A percentile compares a stretch with the other conserved stretches of the same genome.
Conservation (phyloP, 2,113 vertebrate genomes). For the Balaeniceps rex region DNA sequence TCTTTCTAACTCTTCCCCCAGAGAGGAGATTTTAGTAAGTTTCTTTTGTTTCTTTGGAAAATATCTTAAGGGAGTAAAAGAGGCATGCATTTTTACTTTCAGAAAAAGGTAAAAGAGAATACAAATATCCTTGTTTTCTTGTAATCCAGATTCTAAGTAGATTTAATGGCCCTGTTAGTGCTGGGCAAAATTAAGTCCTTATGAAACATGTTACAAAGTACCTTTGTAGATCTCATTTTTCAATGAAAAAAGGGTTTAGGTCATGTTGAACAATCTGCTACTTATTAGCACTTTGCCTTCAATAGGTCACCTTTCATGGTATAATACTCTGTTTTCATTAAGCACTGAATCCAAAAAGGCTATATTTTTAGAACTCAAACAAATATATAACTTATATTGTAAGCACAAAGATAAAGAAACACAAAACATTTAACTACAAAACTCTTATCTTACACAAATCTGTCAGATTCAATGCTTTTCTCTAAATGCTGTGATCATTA, state of each 20-base stretch:
- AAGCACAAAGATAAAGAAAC: background rate
- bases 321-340: conserved; percentile 50
- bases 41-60: conserved; percentile 19
- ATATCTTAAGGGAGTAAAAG: background rate
- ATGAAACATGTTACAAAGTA: conserved; percentile 54
- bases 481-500: background rate
- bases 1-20: background rate
- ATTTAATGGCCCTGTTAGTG: conserved; percentile 63
- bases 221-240: conserved; percentile 59
- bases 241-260: conserved; percentile 44
- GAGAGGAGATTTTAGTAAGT: background rate
- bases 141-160: conserved; percentile 57
- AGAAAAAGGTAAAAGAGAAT: background rate
- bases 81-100: background rate
- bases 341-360: background rate
- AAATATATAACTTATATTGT: conserved; percentile 11
- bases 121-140: conserved; percentile 42
- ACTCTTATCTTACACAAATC: background rate
- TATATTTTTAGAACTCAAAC: conserved; percentile 12
- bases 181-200: conserved; percentile 64
- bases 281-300: conserved; percentile 52
- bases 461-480: background rate
- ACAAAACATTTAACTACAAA: background rate
- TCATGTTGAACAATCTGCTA: conserved; percentile 54
- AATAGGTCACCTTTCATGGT: conserved; percentile 16